phyloP scores from a whole-genome alignment of 2,113 vertebrate genomes.

The Martes martes region DNA sequence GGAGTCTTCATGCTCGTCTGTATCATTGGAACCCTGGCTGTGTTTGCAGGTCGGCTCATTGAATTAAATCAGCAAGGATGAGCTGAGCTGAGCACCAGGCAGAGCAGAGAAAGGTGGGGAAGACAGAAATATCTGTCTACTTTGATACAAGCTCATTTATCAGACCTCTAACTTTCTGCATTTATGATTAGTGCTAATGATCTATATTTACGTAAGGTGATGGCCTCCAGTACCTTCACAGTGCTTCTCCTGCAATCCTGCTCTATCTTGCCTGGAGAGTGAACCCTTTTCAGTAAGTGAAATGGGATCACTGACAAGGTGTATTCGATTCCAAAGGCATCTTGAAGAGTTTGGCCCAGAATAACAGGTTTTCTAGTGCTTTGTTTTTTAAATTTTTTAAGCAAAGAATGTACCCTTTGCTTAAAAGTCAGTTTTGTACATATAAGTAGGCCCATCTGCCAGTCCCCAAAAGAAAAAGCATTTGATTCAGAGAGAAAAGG shows the following conservation, averaged over 20 bases:
- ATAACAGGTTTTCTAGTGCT: slow-evolving; percentile 7
- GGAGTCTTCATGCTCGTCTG: slow-evolving; percentile 97
- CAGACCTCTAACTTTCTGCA: background rate
- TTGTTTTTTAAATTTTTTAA: background rate
- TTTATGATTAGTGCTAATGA: background rate
- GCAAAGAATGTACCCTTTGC: background rate
- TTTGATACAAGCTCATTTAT: background rate
- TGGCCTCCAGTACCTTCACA: background rate
- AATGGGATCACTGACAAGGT: background rate
- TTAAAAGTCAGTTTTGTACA: slow-evolving; percentile 15
- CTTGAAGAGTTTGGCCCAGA: background rate
- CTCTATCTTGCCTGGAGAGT: background rate
- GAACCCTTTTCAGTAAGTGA: background rate
- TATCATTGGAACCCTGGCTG: slow-evolving; percentile 93
- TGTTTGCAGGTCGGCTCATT: slow-evolving; percentile 96
- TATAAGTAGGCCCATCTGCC: background rate
- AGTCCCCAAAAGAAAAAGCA: background rate
- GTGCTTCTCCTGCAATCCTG: background rate
- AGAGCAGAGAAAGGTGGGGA: background rate
- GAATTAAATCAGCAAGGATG: slow-evolving; percentile 93
- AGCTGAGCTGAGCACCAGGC: slow-evolving; percentile 40
- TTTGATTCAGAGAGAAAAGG: background rate
- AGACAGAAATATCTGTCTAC: background rate
- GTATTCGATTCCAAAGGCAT: background rate
- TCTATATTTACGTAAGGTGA: background rate